phyloP scores from a whole-genome alignment of 2,113 vertebrate genomes.

The Barbus barbus region DNA sequence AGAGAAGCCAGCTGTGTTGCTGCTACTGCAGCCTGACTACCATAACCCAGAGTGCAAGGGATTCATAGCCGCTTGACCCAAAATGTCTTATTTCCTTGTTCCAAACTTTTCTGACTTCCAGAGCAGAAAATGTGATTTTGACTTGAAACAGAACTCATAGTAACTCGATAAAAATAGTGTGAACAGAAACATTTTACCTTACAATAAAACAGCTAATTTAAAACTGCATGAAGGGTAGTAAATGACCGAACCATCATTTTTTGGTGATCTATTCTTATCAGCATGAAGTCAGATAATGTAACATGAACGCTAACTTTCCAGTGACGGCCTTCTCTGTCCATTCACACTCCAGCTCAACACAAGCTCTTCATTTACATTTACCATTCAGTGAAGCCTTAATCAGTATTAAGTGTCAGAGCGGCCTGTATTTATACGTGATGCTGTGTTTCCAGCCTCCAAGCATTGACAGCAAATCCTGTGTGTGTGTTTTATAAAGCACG shows the following conservation, averaged over 20 bases:
- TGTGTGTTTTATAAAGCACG: constrained; percentile 94
- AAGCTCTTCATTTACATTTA: constrained; percentile 56
- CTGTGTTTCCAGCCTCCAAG: constrained; percentile 76
- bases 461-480: constrained; percentile 88
- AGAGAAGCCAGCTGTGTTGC: constrained; percentile 42
- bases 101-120: background rate
- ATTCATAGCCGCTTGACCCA: background rate
- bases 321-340: background rate
- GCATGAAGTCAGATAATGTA: background rate
- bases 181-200: background rate
- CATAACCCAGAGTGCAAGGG: background rate
- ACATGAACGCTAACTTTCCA: background rate
- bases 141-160: no score
- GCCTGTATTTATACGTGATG: constrained; percentile 82
- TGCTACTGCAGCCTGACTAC: background rate
- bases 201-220: background rate
- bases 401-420: constrained; percentile 74
- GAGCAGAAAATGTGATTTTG: background rate
- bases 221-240: background rate
- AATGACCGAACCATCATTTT: background rate
- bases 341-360: constrained; percentile 23
- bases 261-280: background rate
- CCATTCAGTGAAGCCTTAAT: constrained; percentile 58
- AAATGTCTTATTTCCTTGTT: background rate
- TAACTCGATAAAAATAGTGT: no score